Conservation (phyloP, 2,113 vertebrate genomes). For the Nesoenas mayeri region DNA sequence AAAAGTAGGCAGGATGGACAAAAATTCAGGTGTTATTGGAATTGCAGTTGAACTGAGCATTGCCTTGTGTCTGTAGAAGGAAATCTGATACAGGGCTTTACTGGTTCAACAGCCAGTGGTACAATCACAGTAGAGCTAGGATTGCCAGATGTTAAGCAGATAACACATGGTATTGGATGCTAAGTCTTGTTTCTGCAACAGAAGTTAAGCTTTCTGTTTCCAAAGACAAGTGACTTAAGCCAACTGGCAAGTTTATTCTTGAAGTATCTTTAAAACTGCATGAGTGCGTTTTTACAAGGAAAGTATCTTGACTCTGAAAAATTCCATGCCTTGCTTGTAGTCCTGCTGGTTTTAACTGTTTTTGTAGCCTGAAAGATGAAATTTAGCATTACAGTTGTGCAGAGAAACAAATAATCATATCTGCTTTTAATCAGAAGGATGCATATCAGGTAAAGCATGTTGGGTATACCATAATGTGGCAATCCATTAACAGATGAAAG, state of each 20-base stretch:
- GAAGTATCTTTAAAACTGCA: not conserved
- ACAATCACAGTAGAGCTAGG: not conserved
- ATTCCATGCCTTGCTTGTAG: not conserved
- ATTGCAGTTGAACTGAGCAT: not conserved
- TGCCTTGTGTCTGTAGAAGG: not conserved
- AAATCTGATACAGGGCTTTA: not conserved
- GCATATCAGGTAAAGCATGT: not conserved
- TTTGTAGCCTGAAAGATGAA: not conserved
- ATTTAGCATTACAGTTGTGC: not conserved
- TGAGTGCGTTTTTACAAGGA: not conserved
- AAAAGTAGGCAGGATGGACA: not conserved
- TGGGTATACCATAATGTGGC: not conserved
- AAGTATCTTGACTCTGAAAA: not conserved
- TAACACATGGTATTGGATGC: slow-evolving; percentile 3
- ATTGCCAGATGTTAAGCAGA: slow-evolving; percentile 11
- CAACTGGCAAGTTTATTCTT: not conserved
- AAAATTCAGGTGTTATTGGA: not conserved
- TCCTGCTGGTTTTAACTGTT: not conserved
- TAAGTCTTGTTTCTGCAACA: slow-evolving; percentile 22
- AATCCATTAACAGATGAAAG: not conserved
- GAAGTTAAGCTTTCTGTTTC: slow-evolving; percentile 24
- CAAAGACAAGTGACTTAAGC: not conserved
- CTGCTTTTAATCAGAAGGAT: not conserved
- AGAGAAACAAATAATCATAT: not conserved
- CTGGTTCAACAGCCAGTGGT: slow-evolving; percentile 10